phyloP scores from a whole-genome alignment of 2,797 vertebrate species.

The Pangasius mekongensis region DNA sequence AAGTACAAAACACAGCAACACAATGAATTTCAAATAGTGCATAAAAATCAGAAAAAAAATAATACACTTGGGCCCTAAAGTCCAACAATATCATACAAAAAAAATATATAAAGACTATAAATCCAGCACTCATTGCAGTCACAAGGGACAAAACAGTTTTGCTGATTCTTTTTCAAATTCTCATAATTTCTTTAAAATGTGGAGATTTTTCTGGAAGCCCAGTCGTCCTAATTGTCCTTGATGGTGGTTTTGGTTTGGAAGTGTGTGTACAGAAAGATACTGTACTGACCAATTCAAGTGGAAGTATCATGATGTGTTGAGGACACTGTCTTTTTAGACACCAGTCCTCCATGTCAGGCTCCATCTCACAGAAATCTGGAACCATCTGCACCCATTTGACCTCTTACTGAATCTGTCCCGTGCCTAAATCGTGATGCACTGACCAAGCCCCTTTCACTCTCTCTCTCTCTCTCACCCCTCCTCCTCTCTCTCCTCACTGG shows the following conservation, averaged over 20 bases:
- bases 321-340: constrained; percentile 10
- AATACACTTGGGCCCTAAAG: constrained; percentile 76
- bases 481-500: constrained; percentile 35
- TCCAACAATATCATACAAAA: constrained; percentile 75
- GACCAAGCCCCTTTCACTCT: constrained; percentile 64
- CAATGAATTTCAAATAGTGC: constrained; percentile 29
- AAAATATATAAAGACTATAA: constrained; percentile 40
- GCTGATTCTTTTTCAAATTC: constrained; percentile 20
- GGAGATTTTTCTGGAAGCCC: constrained; percentile 57
- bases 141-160: constrained; percentile 23
- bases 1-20: constrained; percentile 31
- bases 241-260: constrained; percentile 38
- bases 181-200: constrained; percentile 21
- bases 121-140: constrained; percentile 50
- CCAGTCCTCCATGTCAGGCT: constrained; percentile 3
- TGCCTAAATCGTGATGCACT: constrained; percentile 64
- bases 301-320: constrained; percentile 26
- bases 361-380: constrained; percentile 6
- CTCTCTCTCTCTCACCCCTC: not conserved
- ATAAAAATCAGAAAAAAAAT: constrained; percentile 64
- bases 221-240: constrained; percentile 27
- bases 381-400: constrained; percentile 26
- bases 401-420: constrained; percentile 53
- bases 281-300: constrained; percentile 37
- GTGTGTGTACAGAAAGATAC: constrained; percentile 35